phyloP scores from a whole-genome alignment of 2,888 invertebrate species.

The Macrostomum cliftonense region DNA sequence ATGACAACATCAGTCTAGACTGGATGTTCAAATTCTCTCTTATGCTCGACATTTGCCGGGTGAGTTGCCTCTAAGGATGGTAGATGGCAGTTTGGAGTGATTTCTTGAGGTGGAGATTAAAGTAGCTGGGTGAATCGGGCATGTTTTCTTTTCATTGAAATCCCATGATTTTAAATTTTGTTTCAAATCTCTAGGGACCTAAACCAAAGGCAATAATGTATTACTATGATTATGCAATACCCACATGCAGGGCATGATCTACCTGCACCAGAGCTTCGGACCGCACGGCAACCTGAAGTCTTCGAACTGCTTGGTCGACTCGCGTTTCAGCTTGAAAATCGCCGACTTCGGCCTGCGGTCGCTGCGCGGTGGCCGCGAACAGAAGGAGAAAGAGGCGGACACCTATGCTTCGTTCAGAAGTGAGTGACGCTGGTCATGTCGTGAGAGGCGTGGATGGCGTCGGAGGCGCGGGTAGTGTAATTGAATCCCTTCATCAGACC shows the following conservation, averaged over 20 bases:
- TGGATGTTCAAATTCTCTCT: conserved; percentile 79
- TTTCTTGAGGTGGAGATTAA: too few relatives aligned
- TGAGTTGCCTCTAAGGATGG: too few relatives aligned
- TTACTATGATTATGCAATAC: too few relatives aligned
- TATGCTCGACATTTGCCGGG: conserved; percentile 77
- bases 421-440: not conserved
- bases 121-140: too few relatives aligned
- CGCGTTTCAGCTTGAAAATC: conserved; percentile 82
- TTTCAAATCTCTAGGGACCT: too few relatives aligned
- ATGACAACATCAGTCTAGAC: conserved; percentile 71
- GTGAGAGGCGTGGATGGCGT: too few relatives aligned
- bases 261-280: conserved; percentile 67
- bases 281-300: conserved; percentile 87
- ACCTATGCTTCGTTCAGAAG: conserved; percentile 3
- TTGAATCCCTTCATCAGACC: too few relatives aligned
- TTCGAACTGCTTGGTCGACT: conserved; percentile 91
- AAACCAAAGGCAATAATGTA: too few relatives aligned
- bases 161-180: too few relatives aligned
- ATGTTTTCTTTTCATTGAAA: too few relatives aligned
- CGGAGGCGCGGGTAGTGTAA: too few relatives aligned
- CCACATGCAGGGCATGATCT: conserved; percentile 74
- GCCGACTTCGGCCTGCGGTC: conserved; percentile 82
- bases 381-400: conserved; percentile 17
- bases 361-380: conserved; percentile 42
- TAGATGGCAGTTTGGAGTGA: too few relatives aligned